Evolutionary conservation across 2,113 vertebrate genomes (phyloP).

Genomic region (Tupaia chinensis): DNA sequence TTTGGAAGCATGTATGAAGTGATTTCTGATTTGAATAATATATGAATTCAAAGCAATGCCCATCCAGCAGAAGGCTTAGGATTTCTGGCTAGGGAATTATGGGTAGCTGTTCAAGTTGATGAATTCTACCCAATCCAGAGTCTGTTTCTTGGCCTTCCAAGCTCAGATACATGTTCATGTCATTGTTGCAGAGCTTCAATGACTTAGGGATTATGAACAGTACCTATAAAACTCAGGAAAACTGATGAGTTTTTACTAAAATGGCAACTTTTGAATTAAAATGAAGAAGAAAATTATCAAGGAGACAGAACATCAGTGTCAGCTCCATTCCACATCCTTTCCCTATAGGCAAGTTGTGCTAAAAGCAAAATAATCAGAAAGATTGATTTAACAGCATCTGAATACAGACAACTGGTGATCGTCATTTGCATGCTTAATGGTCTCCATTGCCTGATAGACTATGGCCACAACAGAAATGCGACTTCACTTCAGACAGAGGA

Average conservation of each 20-base stretch:
- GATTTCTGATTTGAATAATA: constrained; percentile 11
- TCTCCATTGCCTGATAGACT: neutral
- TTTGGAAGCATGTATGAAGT: neutral
- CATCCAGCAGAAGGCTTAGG: neutral
- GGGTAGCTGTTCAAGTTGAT: neutral
- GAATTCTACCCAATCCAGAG: too few species aligned
- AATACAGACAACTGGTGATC: neutral
- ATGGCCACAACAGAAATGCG: neutral
- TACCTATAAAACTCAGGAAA: neutral
- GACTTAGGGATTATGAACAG: neutral
- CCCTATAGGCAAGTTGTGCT: neutral
- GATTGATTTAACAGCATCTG: neutral
- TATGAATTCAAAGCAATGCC: neutral
- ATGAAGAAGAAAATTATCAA: neutral
- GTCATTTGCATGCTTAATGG: neutral
- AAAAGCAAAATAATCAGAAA: neutral
- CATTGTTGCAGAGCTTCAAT: neutral
- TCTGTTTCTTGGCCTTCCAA: neutral
- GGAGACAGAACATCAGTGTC: neutral
- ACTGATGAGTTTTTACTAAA: neutral
- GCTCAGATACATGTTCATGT: neutral
- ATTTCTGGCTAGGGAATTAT: neutral
- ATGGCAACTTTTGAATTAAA: neutral
- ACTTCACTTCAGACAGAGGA: neutral
- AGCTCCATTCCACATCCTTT: neutral